phyloP scores from a whole-genome alignment of 2,888 invertebrate genomes.

The Chirona hameri region DNA sequence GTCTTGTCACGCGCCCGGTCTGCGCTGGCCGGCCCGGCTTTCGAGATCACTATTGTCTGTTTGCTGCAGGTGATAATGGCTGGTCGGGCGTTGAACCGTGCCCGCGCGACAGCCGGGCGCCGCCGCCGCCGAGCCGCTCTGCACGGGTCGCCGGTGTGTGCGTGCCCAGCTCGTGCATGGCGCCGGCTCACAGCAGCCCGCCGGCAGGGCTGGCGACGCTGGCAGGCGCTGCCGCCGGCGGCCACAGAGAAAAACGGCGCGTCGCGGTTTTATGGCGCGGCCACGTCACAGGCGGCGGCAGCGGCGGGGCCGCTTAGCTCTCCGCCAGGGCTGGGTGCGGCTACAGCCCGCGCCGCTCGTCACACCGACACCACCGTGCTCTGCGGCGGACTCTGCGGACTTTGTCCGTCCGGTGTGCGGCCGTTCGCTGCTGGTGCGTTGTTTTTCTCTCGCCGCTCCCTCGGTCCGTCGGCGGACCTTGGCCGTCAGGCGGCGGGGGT shows the following conservation, averaged over 20 bases:
- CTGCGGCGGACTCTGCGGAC: not conserved
- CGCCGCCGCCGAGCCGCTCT: not conserved
- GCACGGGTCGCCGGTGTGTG: no score
- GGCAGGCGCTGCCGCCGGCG: not conserved
- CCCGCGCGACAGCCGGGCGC: not conserved
- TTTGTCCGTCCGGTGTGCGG: not conserved
- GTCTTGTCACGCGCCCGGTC: no score
- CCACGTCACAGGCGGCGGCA: no score
- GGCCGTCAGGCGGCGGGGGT: not conserved
- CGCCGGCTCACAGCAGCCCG: not conserved
- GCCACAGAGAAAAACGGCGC: no score
- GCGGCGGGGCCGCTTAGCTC: no score
- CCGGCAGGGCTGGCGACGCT: not conserved
- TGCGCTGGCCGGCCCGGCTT: not conserved
- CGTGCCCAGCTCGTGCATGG: no score
- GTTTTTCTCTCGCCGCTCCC: no score
- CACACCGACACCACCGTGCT: not conserved
- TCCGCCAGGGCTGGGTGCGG: not conserved
- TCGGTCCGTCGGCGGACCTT: not conserved
- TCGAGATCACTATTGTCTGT: not conserved
- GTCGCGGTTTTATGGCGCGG: no score
- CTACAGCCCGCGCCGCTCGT: not conserved
- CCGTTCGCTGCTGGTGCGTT: not conserved
- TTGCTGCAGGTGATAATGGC: not conserved
- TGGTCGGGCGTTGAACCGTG: not conserved